Base-by-base conservation (phyloP, 1,140 invertebrate species). In the Mactra quadrangularis region DNA sequence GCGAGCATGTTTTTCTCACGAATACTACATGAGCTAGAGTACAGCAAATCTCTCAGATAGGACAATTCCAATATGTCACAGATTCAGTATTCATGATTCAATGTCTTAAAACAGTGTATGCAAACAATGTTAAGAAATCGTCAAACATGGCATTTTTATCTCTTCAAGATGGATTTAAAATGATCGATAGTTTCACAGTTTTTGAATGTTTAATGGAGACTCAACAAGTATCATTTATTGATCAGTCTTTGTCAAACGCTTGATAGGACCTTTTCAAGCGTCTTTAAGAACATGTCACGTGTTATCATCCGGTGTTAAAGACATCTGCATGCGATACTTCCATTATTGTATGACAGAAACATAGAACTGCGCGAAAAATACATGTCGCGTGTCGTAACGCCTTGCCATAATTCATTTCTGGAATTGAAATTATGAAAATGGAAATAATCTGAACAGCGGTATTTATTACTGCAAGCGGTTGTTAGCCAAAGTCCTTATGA, bases 231-330 rank as follows among this genome's bases (percentile, higher is more conserved):
- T 35, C 35, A 45, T 13, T 29, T 68, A 68, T 68, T 45, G 64
- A 68, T 31, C 27, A 50, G 45, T 68, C 41, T 29, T 68, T 52
- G 45, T 68, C 4, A 68, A 13, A 27, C 7, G 31, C 13, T 62
- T 62, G 17, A 27, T 11, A 27, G 22, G 22, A 11, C 35, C 11
- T 50, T 68, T 68, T 31, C 9, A 50, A 68, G n/a, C 41, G 25
- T 68, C 45, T 68, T 68, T 9, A 68, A 68, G 64, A 50, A 47
- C 25, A 27, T 45, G 64, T 68, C 64, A 50, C 41, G 45, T 68
- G 64, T 45, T 35, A 41, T 15, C 38, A 41, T 41, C 38, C 38
- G 15, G 38, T 41, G 38, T 41, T 41, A 7, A 41, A 17, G 60
- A 45, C 45, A 25, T 31, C 45, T 19, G 29, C 27, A 35, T 22